phyloP scores from a whole-genome alignment of 2,888 invertebrate genomes.

The Dicyrtomina minuta region DNA sequence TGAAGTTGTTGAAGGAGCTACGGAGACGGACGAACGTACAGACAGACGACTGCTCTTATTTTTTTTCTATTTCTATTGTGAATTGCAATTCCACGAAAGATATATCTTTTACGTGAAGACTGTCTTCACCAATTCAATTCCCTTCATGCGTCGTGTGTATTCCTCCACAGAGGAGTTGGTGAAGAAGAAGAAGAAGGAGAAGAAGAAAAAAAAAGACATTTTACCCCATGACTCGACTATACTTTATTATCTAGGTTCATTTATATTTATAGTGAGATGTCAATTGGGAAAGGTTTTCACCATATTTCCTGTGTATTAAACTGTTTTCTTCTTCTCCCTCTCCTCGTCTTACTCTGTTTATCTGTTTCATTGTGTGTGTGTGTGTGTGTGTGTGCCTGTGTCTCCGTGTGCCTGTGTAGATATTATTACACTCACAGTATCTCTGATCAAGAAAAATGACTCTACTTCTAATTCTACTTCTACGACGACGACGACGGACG shows the following conservation, averaged over 20 bases:
- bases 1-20: no score
- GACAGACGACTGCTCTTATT: no score
- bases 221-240: neutral
- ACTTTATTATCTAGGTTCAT: neutral
- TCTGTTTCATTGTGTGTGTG: neutral
- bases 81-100: no score
- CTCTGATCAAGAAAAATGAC: conserved; percentile 22
- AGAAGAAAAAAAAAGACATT: neutral
- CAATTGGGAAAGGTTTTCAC: conserved; percentile 9
- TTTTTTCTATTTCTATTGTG: no score
- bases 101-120: neutral
- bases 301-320: conserved; percentile 16
- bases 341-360: neutral
- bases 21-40: no score
- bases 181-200: neutral
- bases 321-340: neutral
- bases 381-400: neutral
- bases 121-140: neutral
- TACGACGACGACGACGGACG: no score
- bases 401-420: neutral
- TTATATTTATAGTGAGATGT: neutral
- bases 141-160: neutral
- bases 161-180: neutral
- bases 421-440: neutral
- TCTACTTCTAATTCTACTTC: neutral